A percentile compares a stretch with the other conserved stretches of the same genome.
Conservation (phyloP, 2,888 invertebrate species). For the Aspidapion aeneum region DNA sequence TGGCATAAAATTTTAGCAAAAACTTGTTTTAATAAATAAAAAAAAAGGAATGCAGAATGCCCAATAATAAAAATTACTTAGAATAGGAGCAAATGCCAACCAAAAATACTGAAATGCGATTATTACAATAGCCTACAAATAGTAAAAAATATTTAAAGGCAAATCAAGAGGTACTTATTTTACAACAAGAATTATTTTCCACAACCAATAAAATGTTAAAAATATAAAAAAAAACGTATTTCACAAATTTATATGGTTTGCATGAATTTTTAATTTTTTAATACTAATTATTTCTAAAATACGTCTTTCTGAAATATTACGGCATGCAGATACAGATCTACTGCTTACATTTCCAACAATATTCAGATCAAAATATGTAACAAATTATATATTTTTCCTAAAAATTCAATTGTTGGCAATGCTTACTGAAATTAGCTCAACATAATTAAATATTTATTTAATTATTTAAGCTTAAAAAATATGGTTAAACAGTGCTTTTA, state of each 20-base stretch:
- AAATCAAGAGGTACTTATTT: neutral
- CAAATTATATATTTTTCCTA: neutral
- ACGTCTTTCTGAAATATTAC: neutral
- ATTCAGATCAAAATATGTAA: neutral
- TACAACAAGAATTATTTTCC: no score
- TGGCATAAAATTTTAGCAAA: no score
- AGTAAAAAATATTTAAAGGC: neutral
- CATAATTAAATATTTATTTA: no score
- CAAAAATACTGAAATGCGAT: slow-evolving; percentile 3
- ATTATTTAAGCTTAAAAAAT: no score
- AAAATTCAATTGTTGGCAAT: neutral
- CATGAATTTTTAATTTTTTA: no score
- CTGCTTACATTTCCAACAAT: neutral
- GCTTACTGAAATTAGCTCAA: no score
- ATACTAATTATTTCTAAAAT: no score
- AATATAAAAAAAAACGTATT: no score
- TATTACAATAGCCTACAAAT: neutral
- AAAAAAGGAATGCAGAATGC: neutral
- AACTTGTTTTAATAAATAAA: no score
- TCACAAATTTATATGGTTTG: no score
- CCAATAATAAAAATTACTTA: neutral
- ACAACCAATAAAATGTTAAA: no score
- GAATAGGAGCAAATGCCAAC: neutral
- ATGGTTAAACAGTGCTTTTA: no score
- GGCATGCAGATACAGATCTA: neutral